Evolutionary conservation across 2,888 invertebrate genomes (phyloP).

Genomic region (Orthonevra nobilis): DNA sequence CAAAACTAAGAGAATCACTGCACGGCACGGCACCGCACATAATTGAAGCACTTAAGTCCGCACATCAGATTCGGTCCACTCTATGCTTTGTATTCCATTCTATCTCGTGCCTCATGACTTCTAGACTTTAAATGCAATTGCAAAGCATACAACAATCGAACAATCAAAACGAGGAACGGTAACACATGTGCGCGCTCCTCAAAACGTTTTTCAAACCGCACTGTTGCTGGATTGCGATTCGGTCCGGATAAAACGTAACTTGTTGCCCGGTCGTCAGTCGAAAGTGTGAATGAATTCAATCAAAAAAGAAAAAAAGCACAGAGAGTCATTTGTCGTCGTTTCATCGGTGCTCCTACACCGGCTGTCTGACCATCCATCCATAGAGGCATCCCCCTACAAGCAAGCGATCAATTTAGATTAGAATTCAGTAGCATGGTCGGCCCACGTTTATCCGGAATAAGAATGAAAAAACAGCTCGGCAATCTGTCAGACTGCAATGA

Average conservation of each 20-base stretch:
- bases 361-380: too few species aligned
- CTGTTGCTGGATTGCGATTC: conserved; percentile 1
- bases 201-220: conserved; percentile 13
- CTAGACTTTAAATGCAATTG: conserved; percentile 35
- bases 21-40: too few species aligned
- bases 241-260: conserved; percentile 26
- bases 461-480: not conserved
- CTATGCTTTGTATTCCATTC: not conserved
- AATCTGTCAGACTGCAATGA: conserved; percentile 16
- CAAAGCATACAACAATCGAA: not conserved
- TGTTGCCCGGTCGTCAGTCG: conserved; percentile 12
- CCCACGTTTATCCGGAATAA: conserved; percentile 51
- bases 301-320: conserved; percentile 32
- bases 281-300: conserved; percentile 57
- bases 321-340: conserved; percentile 6
- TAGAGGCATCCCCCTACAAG: too few species aligned
- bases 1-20: conserved; percentile 23
- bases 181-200: conserved; percentile 11
- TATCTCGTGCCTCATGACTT: conserved; percentile 16
- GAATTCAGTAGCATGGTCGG: conserved; percentile 18
- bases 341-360: conserved; percentile 1
- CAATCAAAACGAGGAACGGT: conserved; percentile 29
- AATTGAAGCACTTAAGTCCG: conserved; percentile 55
- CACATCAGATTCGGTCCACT: conserved; percentile 30
- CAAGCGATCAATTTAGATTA: conserved; percentile 47